These are phyloP conservation scores for Hozukius guyotensis DNA, from an alignment of 2,797 vertebrate genomes.

Conservation along the genomic window DNA sequence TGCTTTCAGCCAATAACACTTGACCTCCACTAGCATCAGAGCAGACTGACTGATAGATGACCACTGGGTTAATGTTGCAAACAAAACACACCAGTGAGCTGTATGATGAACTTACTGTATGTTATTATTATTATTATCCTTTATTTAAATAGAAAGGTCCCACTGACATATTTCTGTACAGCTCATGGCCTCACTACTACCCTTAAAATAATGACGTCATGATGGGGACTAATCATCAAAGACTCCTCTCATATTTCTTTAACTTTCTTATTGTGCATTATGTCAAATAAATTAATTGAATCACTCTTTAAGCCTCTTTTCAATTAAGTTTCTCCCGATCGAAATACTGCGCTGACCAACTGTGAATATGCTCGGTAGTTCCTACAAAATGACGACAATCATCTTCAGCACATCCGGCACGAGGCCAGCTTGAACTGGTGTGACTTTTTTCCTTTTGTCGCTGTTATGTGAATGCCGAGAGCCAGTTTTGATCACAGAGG, in stretches of 20 bases:
- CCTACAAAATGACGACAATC: neutral
- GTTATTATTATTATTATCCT: neutral
- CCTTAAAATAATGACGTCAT: neutral
- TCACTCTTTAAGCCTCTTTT: neutral
- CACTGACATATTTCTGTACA: neutral
- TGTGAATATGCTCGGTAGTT: neutral
- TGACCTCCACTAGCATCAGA: neutral
- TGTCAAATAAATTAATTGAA: neutral
- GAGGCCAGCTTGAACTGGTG: neutral
- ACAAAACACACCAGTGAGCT: slow-evolving; percentile 7
- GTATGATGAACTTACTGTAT: neutral
- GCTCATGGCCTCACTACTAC: neutral
- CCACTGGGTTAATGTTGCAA: neutral
- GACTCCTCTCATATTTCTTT: neutral
- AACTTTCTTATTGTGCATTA: neutral
- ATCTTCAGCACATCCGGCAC: neutral
- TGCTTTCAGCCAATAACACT: slow-evolving; percentile 7
- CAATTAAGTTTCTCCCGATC: neutral
- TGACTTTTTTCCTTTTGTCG: neutral
- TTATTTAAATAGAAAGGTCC: neutral
- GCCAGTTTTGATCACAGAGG: neutral
- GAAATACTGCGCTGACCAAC: neutral
- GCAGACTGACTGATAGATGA: neutral
- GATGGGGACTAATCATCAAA: neutral
- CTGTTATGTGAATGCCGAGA: neutral